phyloP scores from a whole-genome alignment of 1,140 invertebrate species.

The Musca domestica region DNA sequence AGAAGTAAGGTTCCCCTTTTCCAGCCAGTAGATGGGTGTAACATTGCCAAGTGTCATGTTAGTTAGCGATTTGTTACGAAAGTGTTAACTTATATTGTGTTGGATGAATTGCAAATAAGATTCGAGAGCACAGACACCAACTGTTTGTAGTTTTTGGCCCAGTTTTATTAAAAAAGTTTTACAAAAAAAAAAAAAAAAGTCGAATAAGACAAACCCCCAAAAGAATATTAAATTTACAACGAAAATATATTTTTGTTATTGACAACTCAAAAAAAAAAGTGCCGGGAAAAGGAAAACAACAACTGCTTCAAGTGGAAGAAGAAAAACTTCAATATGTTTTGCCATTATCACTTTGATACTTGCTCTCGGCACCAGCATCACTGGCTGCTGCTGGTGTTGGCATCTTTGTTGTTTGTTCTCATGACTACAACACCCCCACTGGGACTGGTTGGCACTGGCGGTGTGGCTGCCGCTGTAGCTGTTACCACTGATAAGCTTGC shows the following conservation, averaged over 20 bases:
- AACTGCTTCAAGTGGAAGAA: neutral
- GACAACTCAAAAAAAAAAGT: too few relatives aligned
- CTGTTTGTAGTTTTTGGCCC: too few relatives aligned
- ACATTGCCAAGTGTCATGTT: neutral
- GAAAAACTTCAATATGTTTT: conserved; percentile 9
- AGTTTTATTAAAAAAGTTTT: too few relatives aligned
- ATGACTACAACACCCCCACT: neutral
- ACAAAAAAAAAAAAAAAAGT: too few relatives aligned
- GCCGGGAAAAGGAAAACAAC: neutral
- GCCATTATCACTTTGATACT: conserved; percentile 13
- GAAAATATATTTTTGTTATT: too few relatives aligned
- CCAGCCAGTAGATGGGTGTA: too few relatives aligned
- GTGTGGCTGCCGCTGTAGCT: neutral
- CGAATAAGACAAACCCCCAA: too few relatives aligned
- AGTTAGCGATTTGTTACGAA: neutral
- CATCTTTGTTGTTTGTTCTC: neutral
- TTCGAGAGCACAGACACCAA: too few relatives aligned
- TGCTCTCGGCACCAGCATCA: neutral
- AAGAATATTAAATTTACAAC: too few relatives aligned
- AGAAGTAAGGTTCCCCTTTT: conserved; percentile 2
- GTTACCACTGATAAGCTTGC: conserved; percentile 10
- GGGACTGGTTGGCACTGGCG: neutral
- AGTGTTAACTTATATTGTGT: conserved; percentile 13
- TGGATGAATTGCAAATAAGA: too few relatives aligned
- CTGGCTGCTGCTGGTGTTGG: neutral